Evolutionary conservation across 2,113 vertebrate species (phyloP).

Genomic region (Symphodus melops): DNA sequence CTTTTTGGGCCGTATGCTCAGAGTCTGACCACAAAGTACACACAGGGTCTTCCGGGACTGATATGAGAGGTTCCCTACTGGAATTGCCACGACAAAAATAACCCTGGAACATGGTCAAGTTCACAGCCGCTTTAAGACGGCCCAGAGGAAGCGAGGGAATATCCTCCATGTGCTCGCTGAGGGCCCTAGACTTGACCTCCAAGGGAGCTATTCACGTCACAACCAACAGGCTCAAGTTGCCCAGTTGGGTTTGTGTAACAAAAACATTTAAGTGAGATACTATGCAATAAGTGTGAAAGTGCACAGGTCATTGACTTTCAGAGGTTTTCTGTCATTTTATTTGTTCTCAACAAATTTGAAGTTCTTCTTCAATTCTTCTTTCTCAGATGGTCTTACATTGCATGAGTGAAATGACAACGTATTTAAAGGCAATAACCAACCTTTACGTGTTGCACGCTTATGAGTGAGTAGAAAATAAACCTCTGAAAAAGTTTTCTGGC

Average conservation of each 20-base stretch:
- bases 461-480: not conserved
- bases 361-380: not conserved
- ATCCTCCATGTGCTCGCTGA: slow-evolving; percentile 44
- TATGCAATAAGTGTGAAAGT: not conserved
- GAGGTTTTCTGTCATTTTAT: too few species aligned
- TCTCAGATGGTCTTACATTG: not conserved
- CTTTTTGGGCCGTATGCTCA: not conserved
- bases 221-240: slow-evolving; percentile 40
- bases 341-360: not conserved
- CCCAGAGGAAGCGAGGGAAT: slow-evolving; percentile 41
- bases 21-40: slow-evolving; percentile 8
- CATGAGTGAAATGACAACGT: too few species aligned
- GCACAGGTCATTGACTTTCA: too few species aligned
- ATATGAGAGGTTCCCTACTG: slow-evolving; percentile 50
- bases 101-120: slow-evolving; percentile 58
- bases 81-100: slow-evolving; percentile 67
- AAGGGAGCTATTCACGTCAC: slow-evolving; percentile 44
- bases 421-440: too few species aligned
- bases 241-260: slow-evolving; percentile 13
- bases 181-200: slow-evolving; percentile 64
- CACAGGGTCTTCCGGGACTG: slow-evolving; percentile 1
- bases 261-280: slow-evolving; percentile 30
- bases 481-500: not conserved
- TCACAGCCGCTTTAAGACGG: slow-evolving; percentile 61
- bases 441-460: not conserved